Conservation (phyloP, 1,140 invertebrate species). For the Galendromus occidentalis region DNA sequence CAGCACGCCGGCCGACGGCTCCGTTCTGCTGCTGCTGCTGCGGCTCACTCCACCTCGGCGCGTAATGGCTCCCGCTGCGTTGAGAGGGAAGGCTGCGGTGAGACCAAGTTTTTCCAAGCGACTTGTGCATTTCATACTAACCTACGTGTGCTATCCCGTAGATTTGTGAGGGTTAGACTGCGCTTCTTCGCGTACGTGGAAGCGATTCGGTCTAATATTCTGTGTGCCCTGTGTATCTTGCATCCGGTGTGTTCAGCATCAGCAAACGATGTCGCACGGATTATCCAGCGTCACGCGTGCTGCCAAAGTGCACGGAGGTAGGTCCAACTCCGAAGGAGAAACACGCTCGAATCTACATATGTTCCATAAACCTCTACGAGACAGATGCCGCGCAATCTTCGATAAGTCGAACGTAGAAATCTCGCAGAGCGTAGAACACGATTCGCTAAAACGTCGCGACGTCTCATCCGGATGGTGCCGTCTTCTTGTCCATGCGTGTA, state of each 20-base stretch:
- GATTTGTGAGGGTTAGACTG: conserved; percentile 9
- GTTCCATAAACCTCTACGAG: too few relatives aligned
- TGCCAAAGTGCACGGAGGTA: conserved; percentile 9
- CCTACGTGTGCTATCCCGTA: not conserved
- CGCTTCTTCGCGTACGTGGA: conserved; percentile 7
- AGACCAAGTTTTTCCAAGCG: not conserved
- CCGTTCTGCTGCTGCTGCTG: not conserved
- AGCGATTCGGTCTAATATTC: not conserved
- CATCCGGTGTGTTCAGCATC: not conserved
- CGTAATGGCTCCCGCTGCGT: conserved; percentile 1
- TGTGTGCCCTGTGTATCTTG: conserved; percentile 4
- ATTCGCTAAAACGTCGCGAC: too few relatives aligned
- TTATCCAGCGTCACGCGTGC: not conserved
- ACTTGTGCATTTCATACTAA: conserved; percentile 3
- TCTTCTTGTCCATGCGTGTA: too few relatives aligned
- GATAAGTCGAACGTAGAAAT: too few relatives aligned
- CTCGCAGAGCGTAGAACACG: too few relatives aligned
- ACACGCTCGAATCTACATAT: too few relatives aligned
- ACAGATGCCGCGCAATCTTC: too few relatives aligned
- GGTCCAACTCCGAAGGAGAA: not conserved
- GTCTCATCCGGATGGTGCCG: too few relatives aligned
- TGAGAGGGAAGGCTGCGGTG: not conserved
- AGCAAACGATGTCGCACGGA: not conserved
- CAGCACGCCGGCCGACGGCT: not conserved
- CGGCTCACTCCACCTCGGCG: not conserved